Evolutionary conservation across 2,113 vertebrate species (phyloP).

Genomic region (Heterocephalus glaber): DNA sequence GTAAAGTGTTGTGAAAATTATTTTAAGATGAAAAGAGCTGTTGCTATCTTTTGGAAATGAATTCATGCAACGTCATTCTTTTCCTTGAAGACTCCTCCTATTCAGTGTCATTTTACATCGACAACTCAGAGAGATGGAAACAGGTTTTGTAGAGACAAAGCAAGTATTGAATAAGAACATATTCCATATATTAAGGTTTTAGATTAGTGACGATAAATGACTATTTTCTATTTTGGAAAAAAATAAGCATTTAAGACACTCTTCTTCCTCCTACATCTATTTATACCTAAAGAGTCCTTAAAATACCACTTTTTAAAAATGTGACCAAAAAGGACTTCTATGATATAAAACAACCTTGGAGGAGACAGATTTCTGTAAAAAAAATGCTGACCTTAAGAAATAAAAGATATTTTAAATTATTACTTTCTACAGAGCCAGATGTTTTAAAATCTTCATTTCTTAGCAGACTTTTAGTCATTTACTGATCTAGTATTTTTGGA

Average conservation of each 20-base stretch:
- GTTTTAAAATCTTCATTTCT: not conserved
- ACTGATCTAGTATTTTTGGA: not conserved
- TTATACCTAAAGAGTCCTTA: conserved; percentile 18
- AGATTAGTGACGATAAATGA: not conserved
- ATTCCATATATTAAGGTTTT: not conserved
- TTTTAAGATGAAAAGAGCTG: not conserved
- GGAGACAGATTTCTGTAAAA: conserved; percentile 45
- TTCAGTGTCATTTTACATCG: not conserved
- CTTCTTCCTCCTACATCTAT: not conserved
- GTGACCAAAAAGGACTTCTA: not conserved
- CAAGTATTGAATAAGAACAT: not conserved
- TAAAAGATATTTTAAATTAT: conserved; percentile 10
- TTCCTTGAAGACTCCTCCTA: not conserved
- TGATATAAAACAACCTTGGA: not conserved
- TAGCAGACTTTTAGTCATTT: not conserved
- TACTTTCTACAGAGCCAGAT: not conserved
- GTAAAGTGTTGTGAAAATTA: not conserved
- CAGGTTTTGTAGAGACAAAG: not conserved
- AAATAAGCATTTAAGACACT: not conserved
- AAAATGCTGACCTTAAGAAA: conserved; percentile 16
- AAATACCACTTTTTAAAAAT: not conserved
- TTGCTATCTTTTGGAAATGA: not conserved
- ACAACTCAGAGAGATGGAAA: not conserved
- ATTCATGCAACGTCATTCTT: not conserved
- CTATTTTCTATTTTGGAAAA: not conserved